Conservation (phyloP, 2,888 invertebrate species). For the Dastarcus helophoroides region DNA sequence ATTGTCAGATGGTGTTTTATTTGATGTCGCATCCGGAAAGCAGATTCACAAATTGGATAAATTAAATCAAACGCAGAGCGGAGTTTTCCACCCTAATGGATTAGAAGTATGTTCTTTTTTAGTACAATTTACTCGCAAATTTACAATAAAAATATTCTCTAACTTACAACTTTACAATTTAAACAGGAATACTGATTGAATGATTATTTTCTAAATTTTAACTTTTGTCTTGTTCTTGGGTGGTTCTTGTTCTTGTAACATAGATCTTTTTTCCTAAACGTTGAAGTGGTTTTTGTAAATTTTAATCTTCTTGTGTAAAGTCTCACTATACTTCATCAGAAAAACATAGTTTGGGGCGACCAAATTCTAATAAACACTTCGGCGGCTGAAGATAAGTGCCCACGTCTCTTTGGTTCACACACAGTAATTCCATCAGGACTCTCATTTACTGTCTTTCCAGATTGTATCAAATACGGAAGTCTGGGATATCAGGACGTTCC, state of each 20-base stretch:
- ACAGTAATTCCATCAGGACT: no score
- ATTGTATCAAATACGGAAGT: slow-evolving; percentile 96
- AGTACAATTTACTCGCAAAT: no score
- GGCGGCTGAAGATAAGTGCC: neutral
- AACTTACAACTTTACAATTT: no score
- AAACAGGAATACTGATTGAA: no score
- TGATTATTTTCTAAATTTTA: no score
- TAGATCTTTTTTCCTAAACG: no score
- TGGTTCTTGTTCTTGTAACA: no score
- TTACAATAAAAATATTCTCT: no score
- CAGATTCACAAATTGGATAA: slow-evolving; percentile 97
- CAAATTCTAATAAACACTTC: no score
- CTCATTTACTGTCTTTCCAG: slow-evolving; percentile 32
- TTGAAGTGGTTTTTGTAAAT: no score
- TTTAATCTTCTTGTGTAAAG: slow-evolving; percentile 2
- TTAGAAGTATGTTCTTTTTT: slow-evolving; percentile 53
- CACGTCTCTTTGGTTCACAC: slow-evolving; percentile 1
- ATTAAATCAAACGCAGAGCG: slow-evolving; percentile 87
- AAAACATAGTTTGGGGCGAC: no score
- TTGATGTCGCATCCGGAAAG: slow-evolving; percentile 80
- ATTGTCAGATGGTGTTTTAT: slow-evolving; percentile 90
- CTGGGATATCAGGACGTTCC: slow-evolving; percentile 94
- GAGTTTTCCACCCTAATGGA: slow-evolving; percentile 93
- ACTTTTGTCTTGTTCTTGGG: no score
- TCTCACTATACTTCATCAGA: neutral